Evolutionary conservation across 2,888 invertebrate genomes (phyloP), one percentile per base, ranked within the genome.

Genomic region (Tryphoninae sp.): DNA sequence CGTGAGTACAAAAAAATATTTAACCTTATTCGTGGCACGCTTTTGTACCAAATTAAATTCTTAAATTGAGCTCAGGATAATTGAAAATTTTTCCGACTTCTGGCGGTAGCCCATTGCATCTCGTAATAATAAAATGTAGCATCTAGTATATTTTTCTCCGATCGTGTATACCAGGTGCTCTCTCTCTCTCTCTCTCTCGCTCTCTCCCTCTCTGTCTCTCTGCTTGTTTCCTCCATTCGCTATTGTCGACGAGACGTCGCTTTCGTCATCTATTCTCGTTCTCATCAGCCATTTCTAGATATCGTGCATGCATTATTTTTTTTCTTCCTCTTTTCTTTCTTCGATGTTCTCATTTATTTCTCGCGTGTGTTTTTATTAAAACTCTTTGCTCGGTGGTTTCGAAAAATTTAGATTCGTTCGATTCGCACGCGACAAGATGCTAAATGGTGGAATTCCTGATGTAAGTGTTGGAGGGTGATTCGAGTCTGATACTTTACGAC

Each of bases 1-100:
- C 82, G 90, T 90, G 84, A 90, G 90, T 90, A 81, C 69, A 61
- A 16, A 64, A 62, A 51, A 73, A 65, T 55, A 42, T 74, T 74
- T 53, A 19, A 33, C 16, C 19, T 23, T 40, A 26, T 33, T 69
- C 3, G 2, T 40, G 11, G 53, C 19, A 62, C 19, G 19, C 9
- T 59, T 51, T 59, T n/a, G 26, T n/a, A 23, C 55, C 1, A 4
- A 16, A 55, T 8, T 16, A 55, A 55, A 55, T 19, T 8, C n/a
- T 16, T 55, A 22, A 55, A 19, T 16, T 6, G 19, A 55, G 2
- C 16, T 55, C 19, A 9, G 16, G 22, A 62, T 45, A 2, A 16
- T 16, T 16, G 9, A 13, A 42, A 0, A 40, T 68, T 40, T 68
- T 55, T n/a, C 0, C 16, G 8, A 33, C 19, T 55, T 68, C 53